Percentiles rank a stretch among this genome's conserved stretches.
phyloP scores from a whole-genome alignment of 1,140 invertebrate species.

The Matsumurasca onukii region DNA sequence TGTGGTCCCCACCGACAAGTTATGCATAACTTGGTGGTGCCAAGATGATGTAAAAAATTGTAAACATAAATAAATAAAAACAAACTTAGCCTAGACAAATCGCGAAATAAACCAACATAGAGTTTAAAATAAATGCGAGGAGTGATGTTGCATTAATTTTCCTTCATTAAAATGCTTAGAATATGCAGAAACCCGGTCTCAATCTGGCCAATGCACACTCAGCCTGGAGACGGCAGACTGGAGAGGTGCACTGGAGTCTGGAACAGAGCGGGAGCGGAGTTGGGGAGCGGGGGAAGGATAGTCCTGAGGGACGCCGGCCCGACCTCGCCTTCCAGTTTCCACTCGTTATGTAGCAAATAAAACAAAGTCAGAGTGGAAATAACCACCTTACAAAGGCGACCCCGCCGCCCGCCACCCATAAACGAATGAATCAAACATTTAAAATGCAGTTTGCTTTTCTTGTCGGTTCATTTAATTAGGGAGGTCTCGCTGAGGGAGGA shows the following conservation, averaged over 20 bases:
- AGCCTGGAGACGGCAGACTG: too few species aligned
- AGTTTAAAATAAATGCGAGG: too few species aligned
- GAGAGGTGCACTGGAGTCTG: neutral
- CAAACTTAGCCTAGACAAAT: too few species aligned
- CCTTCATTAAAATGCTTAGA: too few species aligned
- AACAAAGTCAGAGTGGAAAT: conserved; percentile 24
- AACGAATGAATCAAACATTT: conserved; percentile 37
- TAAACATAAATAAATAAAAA: too few species aligned
- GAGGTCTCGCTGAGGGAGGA: conserved; percentile 33
- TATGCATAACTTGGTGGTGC: too few species aligned
- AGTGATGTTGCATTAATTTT: too few species aligned
- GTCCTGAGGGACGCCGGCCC: neutral
- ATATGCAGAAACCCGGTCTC: too few species aligned
- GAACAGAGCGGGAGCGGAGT: neutral
- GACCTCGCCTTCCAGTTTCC: neutral
- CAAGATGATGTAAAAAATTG: too few species aligned
- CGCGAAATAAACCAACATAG: too few species aligned
- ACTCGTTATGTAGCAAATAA: conserved; percentile 20
- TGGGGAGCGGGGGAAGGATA: conserved; percentile 2
- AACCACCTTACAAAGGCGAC: conserved; percentile 20
- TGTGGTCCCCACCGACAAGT: too few species aligned
- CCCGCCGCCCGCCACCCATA: neutral
- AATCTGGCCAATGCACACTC: too few species aligned
- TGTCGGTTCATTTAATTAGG: conserved; percentile 43
- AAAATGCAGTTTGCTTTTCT: conserved; percentile 43